Evolutionary conservation across 2,888 invertebrate genomes (phyloP).

Genomic region (Sarcophaga variegata): DNA sequence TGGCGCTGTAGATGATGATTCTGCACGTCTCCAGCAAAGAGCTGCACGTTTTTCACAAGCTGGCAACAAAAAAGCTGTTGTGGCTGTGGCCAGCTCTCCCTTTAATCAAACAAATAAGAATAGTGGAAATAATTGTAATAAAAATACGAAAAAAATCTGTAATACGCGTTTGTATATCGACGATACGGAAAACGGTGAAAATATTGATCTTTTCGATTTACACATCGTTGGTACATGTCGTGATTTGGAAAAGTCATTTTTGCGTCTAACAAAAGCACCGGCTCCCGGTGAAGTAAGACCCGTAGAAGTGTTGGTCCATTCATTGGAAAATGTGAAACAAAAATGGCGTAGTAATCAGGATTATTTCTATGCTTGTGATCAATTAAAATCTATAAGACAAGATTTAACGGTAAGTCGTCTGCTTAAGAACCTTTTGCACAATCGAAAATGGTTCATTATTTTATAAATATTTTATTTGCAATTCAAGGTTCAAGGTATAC

Average conservation of each 20-base stretch:
- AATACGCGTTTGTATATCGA: constrained; percentile 83
- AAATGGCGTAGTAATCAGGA: constrained; percentile 95
- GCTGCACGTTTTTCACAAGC: constrained; percentile 90
- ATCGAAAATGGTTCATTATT: not conserved
- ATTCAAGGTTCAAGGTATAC: constrained; percentile 94
- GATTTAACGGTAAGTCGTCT: constrained; percentile 95
- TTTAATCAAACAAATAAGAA: constrained; percentile 69
- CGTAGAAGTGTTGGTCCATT: constrained; percentile 90
- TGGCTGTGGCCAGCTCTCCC: constrained; percentile 78
- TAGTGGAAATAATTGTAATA: constrained; percentile 33
- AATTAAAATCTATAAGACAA: constrained; percentile 98
- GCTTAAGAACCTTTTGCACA: not conserved
- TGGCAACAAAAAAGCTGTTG: constrained; percentile 76
- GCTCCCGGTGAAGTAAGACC: constrained; percentile 96
- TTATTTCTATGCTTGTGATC: constrained; percentile 98
- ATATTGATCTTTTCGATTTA: constrained; percentile 91
- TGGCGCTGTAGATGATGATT: constrained; percentile 87
- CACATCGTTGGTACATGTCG: constrained; percentile 97
- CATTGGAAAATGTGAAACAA: constrained; percentile 94
- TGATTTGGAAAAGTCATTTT: constrained; percentile 97
- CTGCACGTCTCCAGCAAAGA: constrained; percentile 91
- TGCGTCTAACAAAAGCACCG: constrained; percentile 97
- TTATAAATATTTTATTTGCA: constrained; percentile 4
- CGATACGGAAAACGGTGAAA: constrained; percentile 83
- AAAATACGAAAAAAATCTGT: constrained; percentile 65